Percentiles rank a stretch among this genome's conserved stretches.
Evolutionary conservation across 2,888 invertebrate genomes (phyloP).

Genomic region (Cryptus viduatorius): DNA sequence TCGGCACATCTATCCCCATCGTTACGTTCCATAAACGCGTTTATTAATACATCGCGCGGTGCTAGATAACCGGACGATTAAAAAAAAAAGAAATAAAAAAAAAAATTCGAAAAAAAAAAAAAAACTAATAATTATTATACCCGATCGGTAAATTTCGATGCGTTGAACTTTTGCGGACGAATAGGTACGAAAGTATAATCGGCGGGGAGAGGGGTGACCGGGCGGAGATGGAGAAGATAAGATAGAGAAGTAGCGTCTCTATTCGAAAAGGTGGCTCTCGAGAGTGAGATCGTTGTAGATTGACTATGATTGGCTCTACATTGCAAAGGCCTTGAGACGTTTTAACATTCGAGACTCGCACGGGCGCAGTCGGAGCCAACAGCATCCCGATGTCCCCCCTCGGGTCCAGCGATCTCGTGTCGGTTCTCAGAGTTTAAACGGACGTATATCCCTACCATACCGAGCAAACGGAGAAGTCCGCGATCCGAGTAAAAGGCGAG

Average conservation of each 20-base stretch:
- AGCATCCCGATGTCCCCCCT: conserved; percentile 8
- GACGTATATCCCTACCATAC: conserved; percentile 18
- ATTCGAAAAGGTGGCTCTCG: conserved; percentile 34
- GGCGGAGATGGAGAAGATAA: neutral
- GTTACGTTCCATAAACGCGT: conserved; percentile 16
- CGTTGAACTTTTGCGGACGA: neutral
- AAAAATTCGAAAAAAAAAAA: neutral
- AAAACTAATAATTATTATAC: neutral
- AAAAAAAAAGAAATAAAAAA: neutral
- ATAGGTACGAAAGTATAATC: neutral
- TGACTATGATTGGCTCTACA: conserved; percentile 81
- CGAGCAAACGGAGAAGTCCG: neutral
- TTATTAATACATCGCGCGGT: conserved; percentile 28
- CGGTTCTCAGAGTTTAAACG: conserved; percentile 21
- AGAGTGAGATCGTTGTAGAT: conserved; percentile 76
- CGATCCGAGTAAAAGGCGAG: conserved; percentile 9
- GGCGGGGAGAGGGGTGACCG: neutral
- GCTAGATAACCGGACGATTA: neutral
- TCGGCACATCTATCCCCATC: conserved; percentile 8
- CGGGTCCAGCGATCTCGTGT: conserved; percentile 46
- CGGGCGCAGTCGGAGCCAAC: conserved; percentile 18
- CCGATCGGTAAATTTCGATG: conserved; percentile 1
- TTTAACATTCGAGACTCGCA: conserved; percentile 49
- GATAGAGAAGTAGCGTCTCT: conserved; percentile 13
- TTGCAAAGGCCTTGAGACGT: conserved; percentile 81